These are phyloP conservation scores for Agonopterix arenella DNA, from an alignment of 2,888 invertebrate species.

Conservation along the genomic window DNA sequence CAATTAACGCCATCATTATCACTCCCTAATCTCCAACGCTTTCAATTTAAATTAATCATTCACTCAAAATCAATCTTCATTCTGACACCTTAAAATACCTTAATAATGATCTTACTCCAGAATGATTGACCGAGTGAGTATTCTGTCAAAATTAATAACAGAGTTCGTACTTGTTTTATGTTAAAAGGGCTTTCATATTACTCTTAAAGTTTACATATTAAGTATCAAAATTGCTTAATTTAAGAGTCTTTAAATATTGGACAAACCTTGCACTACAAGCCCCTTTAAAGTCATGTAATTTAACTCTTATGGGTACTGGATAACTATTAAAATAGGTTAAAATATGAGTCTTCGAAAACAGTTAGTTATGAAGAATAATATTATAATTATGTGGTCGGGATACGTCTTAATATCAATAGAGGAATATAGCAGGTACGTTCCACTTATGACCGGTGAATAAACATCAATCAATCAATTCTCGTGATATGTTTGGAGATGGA, in stretches of 20 bases:
- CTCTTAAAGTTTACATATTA: too few relatives aligned
- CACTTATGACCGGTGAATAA: constrained; percentile 57
- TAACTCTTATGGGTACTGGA: too few relatives aligned
- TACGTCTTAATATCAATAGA: constrained; percentile 64
- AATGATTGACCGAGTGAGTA: constrained; percentile 29
- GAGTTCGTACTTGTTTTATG: constrained; percentile 1
- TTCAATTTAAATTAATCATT: constrained; percentile 11
- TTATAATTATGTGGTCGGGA: constrained; percentile 35
- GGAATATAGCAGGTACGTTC: constrained; percentile 42
- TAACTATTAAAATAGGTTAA: too few relatives aligned
- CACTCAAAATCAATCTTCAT: constrained; percentile 7
- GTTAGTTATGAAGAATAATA: constrained; percentile 41
- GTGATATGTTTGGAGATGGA: constrained; percentile 40
- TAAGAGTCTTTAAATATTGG: too few relatives aligned
- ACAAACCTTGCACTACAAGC: too few relatives aligned
- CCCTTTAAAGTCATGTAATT: too few relatives aligned
- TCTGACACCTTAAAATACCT: constrained; percentile 7
- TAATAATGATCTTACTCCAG: constrained; percentile 18
- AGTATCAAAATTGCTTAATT: too few relatives aligned
- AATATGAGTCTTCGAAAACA: too few relatives aligned
- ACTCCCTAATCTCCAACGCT: neutral
- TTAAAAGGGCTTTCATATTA: too few relatives aligned
- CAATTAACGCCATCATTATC: neutral
- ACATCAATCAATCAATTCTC: constrained; percentile 67
- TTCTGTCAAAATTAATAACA: constrained; percentile 28